Evolutionary conservation across 2,113 vertebrate species (phyloP).

Genomic region (Geothlypis trichas): DNA sequence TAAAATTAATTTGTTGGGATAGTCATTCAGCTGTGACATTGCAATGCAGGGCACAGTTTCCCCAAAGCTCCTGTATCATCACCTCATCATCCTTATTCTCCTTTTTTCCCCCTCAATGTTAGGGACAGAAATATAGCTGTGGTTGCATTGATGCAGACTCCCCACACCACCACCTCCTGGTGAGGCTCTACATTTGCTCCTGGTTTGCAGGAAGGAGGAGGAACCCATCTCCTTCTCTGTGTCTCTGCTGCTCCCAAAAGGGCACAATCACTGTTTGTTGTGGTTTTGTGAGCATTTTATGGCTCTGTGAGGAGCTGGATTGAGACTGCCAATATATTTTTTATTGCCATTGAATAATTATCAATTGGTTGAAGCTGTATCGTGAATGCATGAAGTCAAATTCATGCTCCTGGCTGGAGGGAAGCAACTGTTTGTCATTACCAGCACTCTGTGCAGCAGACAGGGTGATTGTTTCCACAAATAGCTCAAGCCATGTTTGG

Average conservation of each 20-base stretch:
- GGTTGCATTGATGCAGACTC: neutral
- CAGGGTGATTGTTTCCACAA: neutral
- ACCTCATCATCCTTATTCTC: neutral
- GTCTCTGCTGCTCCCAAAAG: neutral
- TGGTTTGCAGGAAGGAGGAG: neutral
- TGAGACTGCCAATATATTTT: neutral
- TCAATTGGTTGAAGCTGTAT: neutral
- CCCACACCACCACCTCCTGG: constrained; percentile 36
- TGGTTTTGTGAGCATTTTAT: neutral
- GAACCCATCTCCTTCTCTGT: neutral
- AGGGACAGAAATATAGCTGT: neutral
- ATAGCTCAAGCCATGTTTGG: neutral
- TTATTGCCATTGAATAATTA: constrained; percentile 4
- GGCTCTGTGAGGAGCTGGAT: neutral
- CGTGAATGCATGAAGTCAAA: neutral
- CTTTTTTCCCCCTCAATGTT: accelerated
- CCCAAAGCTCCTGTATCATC: neutral
- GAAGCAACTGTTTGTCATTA: neutral
- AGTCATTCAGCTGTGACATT: neutral
- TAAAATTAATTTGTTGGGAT: constrained; percentile 7
- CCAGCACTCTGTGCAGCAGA: neutral
- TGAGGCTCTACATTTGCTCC: neutral
- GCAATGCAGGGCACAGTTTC: neutral
- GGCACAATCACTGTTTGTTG: neutral
- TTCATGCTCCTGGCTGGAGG: neutral